Conservation (phyloP, 2,888 invertebrate species). For the Trisateles emortualis region DNA sequence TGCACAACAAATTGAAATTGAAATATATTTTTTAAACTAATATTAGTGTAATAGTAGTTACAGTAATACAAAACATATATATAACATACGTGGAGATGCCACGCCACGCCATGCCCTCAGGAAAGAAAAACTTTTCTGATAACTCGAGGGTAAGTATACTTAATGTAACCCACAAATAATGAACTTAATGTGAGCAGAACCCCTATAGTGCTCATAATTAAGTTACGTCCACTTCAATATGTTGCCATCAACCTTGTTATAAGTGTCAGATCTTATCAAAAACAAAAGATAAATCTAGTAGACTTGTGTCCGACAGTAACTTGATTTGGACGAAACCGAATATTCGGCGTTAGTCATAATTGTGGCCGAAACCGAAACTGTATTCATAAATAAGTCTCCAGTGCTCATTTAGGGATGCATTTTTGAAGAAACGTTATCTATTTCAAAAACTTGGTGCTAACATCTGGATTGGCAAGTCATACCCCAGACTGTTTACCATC, state of each 20-base stretch:
- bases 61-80: not conserved
- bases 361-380: too few species aligned
- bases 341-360: not conserved
- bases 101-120: slow-evolving; percentile 27
- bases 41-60: too few species aligned
- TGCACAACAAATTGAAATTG: too few species aligned
- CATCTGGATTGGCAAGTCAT: too few species aligned
- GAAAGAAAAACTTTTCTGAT: slow-evolving; percentile 63
- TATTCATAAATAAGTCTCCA: too few species aligned
- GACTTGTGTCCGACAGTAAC: not conserved
- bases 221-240: slow-evolving; percentile 59
- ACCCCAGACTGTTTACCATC: too few species aligned
- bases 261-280: slow-evolving; percentile 5
- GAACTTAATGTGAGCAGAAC: slow-evolving; percentile 59
- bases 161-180: slow-evolving; percentile 60
- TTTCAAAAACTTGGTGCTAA: too few species aligned
- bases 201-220: slow-evolving; percentile 58
- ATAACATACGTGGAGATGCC: slow-evolving; percentile 15
- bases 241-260: slow-evolving; percentile 40
- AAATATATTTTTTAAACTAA: too few species aligned
- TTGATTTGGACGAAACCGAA: not conserved
- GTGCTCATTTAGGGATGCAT: too few species aligned
- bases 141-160: slow-evolving; percentile 58
- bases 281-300: not conserved
- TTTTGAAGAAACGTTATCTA: too few species aligned